These are phyloP conservation scores for Siphonodentalium dalli DNA, from an alignment of 2,888 invertebrate genomes.

Conservation along the genomic window DNA sequence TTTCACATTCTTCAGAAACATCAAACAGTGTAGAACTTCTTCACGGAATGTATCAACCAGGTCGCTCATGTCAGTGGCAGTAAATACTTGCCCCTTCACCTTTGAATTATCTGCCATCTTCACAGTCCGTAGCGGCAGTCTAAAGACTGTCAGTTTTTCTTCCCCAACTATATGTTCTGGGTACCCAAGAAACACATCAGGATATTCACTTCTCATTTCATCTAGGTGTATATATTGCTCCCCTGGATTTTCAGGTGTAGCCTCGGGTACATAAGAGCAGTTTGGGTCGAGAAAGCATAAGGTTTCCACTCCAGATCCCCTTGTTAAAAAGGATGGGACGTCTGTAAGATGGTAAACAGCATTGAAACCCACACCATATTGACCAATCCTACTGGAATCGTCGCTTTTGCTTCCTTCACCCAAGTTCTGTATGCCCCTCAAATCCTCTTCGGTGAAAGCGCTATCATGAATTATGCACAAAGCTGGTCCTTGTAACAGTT, in stretches of 20 bases:
- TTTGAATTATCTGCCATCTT: slow-evolving; percentile 7
- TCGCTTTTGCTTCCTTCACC: slow-evolving; percentile 43
- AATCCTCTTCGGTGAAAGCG: slow-evolving; percentile 38
- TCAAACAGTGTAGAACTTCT: slow-evolving; percentile 44
- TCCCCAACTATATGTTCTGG: slow-evolving; percentile 16
- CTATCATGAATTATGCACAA: slow-evolving; percentile 44
- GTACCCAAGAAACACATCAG: slow-evolving; percentile 28
- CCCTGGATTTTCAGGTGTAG: slow-evolving; percentile 27
- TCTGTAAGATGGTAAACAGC: slow-evolving; percentile 51
- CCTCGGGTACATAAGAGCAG: slow-evolving; percentile 42
- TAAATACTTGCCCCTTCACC: no score
- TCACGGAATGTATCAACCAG: slow-evolving; percentile 38
- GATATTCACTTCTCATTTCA: slow-evolving; percentile 5
- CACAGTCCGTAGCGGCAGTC: slow-evolving; percentile 29
- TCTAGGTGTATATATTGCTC: slow-evolving; percentile 15
- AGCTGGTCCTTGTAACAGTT: slow-evolving; percentile 45
- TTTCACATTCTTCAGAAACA: slow-evolving; percentile 52
- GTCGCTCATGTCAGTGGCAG: no score
- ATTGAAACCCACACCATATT: slow-evolving; percentile 54
- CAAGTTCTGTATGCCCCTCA: slow-evolving; percentile 41
- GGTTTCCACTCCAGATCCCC: slow-evolving; percentile 32
- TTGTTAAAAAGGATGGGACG: slow-evolving; percentile 43
- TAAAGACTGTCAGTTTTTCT: slow-evolving; percentile 26
- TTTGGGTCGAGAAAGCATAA: slow-evolving; percentile 58
- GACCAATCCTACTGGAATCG: slow-evolving; percentile 43